Base-by-base conservation (phyloP, 2,113 vertebrate genomes). In the Phylloscopus whistleri region DNA sequence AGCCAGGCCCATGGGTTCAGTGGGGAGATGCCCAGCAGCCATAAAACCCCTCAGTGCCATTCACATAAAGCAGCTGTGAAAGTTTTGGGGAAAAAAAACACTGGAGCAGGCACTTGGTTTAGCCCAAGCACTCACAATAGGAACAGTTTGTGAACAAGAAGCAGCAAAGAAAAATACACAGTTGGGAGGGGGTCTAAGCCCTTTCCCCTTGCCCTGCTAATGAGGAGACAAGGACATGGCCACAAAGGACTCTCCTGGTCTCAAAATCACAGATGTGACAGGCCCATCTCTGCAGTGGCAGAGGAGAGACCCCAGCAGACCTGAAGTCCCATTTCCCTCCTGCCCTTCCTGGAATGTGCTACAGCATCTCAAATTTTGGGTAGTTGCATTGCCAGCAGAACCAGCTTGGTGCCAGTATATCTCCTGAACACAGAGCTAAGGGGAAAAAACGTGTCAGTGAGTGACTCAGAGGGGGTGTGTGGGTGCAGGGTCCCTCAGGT, bases 11-110 rank as follows among this genome's bases (percentile, higher is more conserved):
- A 0, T 28, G 16, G 3, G 1, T 52, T 62, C 28, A 11, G 28
- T 3, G 0, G 0, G 26, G 48, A 60, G 41, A 27, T 12, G 14
- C 37, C 41, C 0, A 0, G 37, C 31, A 70, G n/a, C 52, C 0
- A 0, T 66, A 66, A 72, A 67, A 22, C 15, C 56, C 26, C 22
- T 84, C 0, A 0, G 39, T 79, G 46, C 35, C 22, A 9, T 70
- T 66, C 0, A 0, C 16, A 10, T 31, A 55, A 79, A 85, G 75
- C 60, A 75, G 26, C 33, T 88, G 17, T 22, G 39, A 55, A 85
- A n/a, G 22, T 51, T 43, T 70, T 53, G 10, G 30, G 18, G 1
- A 2, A 39, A 81, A 84, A 94, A 72, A 6, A 3, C 7, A 11
- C 41, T 56, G 5, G 1, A 76, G 31, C 39, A 16, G 16, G 49